phyloP scores from a whole-genome alignment of 2,888 invertebrate genomes.

The Drosophila nr. fundita region DNA sequence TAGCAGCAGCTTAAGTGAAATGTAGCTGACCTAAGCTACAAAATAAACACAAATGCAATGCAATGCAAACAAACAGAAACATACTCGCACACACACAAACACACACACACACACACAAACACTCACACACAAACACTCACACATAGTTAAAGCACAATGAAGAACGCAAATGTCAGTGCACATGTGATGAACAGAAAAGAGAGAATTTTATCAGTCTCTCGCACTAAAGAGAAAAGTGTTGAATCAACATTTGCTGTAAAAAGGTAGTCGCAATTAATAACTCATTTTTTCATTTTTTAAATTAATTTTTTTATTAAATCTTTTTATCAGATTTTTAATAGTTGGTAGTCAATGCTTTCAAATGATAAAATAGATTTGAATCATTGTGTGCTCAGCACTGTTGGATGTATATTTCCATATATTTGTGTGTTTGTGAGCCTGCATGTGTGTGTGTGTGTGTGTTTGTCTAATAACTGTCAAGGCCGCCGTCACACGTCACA shows the following conservation, averaged over 20 bases:
- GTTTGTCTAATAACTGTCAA: conserved; percentile 37
- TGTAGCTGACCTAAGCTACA: conserved; percentile 83
- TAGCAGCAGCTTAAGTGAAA: conserved; percentile 77
- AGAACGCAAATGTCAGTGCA: conserved; percentile 57
- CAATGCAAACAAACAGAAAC: conserved; percentile 32
- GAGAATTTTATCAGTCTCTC: background rate
- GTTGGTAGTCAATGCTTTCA: background rate
- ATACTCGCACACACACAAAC: conserved; percentile 3
- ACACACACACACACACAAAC: background rate
- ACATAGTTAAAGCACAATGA: conserved; percentile 46
- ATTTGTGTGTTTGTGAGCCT: background rate
- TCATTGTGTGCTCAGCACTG: no score
- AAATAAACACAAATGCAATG: conserved; percentile 72
- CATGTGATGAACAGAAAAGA: conserved; percentile 5
- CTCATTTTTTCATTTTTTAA: background rate
- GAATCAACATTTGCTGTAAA: background rate
- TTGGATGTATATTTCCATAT: background rate
- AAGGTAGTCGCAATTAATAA: background rate
- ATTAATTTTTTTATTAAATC: background rate
- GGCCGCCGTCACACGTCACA: conserved; percentile 42
- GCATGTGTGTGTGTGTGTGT: conserved; percentile 15
- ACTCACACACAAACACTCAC: conserved; percentile 6
- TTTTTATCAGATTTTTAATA: background rate
- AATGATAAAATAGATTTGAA: background rate
- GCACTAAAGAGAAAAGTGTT: background rate